Percentiles rank a stretch among this genome's conserved stretches.
These are phyloP conservation scores for Syritta pipiens DNA, from an alignment of 2,888 invertebrate species.

Conservation along the genomic window DNA sequence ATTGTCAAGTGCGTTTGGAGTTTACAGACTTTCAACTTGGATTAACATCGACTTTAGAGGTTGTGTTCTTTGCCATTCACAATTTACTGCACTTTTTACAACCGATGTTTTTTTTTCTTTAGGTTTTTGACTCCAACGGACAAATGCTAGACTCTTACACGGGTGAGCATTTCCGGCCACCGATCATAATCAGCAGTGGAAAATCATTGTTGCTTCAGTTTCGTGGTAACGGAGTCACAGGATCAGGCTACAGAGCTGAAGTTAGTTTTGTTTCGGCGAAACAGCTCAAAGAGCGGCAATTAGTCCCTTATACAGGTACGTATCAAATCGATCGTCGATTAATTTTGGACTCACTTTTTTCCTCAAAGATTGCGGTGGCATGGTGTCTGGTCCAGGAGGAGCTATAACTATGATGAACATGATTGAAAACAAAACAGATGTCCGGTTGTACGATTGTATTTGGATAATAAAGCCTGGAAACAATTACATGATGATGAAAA, in stretches of 20 bases:
- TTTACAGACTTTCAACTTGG: slow-evolving; percentile 86
- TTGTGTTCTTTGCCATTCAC: slow-evolving; percentile 71
- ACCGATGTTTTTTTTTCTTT: slow-evolving; percentile 56
- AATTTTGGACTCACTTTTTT: background rate
- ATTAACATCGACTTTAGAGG: slow-evolving; percentile 84
- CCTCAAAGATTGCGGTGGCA: slow-evolving; percentile 84
- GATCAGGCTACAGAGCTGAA: slow-evolving; percentile 84
- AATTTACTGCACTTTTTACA: background rate
- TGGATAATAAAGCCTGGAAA: slow-evolving; percentile 86
- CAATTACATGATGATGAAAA: slow-evolving; percentile 84
- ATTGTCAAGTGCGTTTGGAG: slow-evolving; percentile 83
- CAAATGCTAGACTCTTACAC: slow-evolving; percentile 84
- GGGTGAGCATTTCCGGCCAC: slow-evolving; percentile 85
- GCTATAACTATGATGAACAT: slow-evolving; percentile 89
- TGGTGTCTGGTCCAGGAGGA: slow-evolving; percentile 85
- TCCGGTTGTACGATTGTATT: slow-evolving; percentile 84
- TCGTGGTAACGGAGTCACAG: slow-evolving; percentile 85
- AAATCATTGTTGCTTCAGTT: slow-evolving; percentile 84
- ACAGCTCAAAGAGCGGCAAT: slow-evolving; percentile 76
- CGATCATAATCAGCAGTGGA: slow-evolving; percentile 83
- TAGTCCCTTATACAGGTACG: slow-evolving; percentile 77
- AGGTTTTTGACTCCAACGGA: slow-evolving; percentile 86
- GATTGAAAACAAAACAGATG: slow-evolving; percentile 81
- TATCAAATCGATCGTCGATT: background rate
- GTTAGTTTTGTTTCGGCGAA: slow-evolving; percentile 79